Evolutionary conservation across 2,113 vertebrate genomes (phyloP).

Genomic region (Tachysurus fulvidraco): DNA sequence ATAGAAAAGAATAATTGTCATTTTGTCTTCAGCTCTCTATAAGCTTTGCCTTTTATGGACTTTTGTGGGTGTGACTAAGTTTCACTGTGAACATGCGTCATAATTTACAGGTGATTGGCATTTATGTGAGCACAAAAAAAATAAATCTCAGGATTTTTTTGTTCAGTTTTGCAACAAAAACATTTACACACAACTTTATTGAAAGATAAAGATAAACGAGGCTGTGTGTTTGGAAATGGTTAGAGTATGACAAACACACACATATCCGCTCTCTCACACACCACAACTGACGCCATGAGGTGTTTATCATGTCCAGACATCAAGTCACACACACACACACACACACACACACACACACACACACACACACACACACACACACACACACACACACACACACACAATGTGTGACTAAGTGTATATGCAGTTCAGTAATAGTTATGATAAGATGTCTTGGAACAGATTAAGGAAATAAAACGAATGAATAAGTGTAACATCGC

Average conservation of each 20-base stretch:
- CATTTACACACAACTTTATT: slow-evolving; percentile 12
- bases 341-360: slow-evolving; percentile 31
- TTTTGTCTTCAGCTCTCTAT: neutral
- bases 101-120: neutral
- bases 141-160: neutral
- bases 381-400: slow-evolving; percentile 29
- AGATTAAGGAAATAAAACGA: slow-evolving; percentile 8
- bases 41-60: neutral
- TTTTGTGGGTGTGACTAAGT: neutral
- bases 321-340: slow-evolving; percentile 28
- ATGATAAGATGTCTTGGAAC: slow-evolving; percentile 23
- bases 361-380: slow-evolving; percentile 22
- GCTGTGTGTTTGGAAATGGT: slow-evolving; percentile 1
- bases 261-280: neutral
- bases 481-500: neutral
- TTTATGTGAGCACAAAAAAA: neutral
- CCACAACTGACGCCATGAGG: neutral
- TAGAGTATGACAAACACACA: slow-evolving; percentile 20
- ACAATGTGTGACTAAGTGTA: slow-evolving; percentile 29
- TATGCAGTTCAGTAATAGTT: slow-evolving; percentile 1
- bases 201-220: slow-evolving; percentile 19
- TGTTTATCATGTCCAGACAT: slow-evolving; percentile 57
- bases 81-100: neutral
- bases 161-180: neutral
- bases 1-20: neutral